phyloP scores from a whole-genome alignment of 2,888 invertebrate genomes.

The Eurytoma californica region DNA sequence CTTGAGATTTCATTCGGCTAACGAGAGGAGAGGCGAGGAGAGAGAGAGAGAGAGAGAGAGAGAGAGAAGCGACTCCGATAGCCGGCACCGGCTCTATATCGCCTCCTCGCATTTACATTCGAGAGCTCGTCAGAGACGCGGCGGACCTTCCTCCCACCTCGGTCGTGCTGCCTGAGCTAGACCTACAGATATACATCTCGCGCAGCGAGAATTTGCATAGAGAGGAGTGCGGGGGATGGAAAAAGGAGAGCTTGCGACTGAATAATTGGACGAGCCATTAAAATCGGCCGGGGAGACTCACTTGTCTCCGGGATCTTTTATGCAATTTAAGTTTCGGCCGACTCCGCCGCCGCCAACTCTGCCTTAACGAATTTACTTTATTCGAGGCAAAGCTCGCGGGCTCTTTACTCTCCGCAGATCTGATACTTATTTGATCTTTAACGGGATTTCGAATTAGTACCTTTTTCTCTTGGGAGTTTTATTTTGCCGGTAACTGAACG shows the following conservation, averaged over 20 bases:
- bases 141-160: background rate
- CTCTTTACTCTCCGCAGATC: background rate
- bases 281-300: slow-evolving; percentile 46
- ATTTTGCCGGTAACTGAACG: too few species aligned
- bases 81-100: slow-evolving; percentile 12
- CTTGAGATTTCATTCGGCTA: slow-evolving; percentile 50
- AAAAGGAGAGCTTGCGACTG: slow-evolving; percentile 53
- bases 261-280: slow-evolving; percentile 66
- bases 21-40: slow-evolving; percentile 37
- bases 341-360: background rate
- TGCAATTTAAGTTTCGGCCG: slow-evolving; percentile 46
- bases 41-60: background rate
- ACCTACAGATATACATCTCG: slow-evolving; percentile 48
- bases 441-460: too few species aligned
- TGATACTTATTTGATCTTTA: background rate
- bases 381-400: slow-evolving; percentile 34
- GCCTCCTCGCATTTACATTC: slow-evolving; percentile 56
- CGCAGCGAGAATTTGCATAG: slow-evolving; percentile 43
- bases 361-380: slow-evolving; percentile 48
- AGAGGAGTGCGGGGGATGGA: background rate
- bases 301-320: slow-evolving; percentile 48
- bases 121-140: slow-evolving; percentile 54
- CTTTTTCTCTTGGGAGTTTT: too few species aligned
- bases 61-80: background rate
- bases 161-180: too few species aligned